Evolutionary conservation across 2,888 invertebrate genomes (phyloP).

Genomic region (Cheiracanthium punctorium): DNA sequence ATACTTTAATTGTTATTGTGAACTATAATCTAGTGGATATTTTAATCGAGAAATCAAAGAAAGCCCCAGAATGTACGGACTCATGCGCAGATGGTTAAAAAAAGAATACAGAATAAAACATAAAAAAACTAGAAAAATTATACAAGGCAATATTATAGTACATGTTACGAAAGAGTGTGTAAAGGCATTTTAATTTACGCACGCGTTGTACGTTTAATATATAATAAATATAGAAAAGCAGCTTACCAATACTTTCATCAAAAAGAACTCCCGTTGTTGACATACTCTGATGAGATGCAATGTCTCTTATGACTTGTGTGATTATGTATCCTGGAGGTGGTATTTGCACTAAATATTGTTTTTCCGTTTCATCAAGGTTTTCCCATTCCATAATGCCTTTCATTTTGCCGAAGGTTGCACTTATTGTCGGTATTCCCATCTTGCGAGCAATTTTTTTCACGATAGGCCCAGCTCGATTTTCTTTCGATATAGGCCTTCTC

Average conservation of each 20-base stretch:
- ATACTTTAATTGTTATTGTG: too few relatives aligned
- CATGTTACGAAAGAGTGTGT: too few relatives aligned
- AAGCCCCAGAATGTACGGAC: too few relatives aligned
- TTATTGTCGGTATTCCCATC: conserved; percentile 87
- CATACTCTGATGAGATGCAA: conserved; percentile 88
- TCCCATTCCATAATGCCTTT: conserved; percentile 62
- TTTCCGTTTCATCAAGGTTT: conserved; percentile 78
- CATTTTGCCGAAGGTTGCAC: conserved; percentile 84
- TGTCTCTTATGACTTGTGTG: conserved; percentile 87
- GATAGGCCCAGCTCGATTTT: conserved; percentile 74
- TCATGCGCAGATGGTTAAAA: too few relatives aligned
- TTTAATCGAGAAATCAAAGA: too few relatives aligned
- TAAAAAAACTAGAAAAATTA: too few relatives aligned
- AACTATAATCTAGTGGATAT: too few relatives aligned
- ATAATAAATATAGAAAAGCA: background rate
- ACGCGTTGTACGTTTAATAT: too few relatives aligned
- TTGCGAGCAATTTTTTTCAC: conserved; percentile 89
- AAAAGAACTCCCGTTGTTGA: conserved; percentile 94
- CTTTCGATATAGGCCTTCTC: conserved; percentile 75
- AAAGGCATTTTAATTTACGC: too few relatives aligned
- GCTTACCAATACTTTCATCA: conserved; percentile 87
- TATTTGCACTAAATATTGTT: conserved; percentile 86
- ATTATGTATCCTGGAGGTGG: conserved; percentile 90
- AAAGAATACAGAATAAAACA: too few relatives aligned
- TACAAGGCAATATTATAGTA: too few relatives aligned